phyloP scores from a whole-genome alignment of 2,797 vertebrate species.

The Dendrocincla fuliginosa region DNA sequence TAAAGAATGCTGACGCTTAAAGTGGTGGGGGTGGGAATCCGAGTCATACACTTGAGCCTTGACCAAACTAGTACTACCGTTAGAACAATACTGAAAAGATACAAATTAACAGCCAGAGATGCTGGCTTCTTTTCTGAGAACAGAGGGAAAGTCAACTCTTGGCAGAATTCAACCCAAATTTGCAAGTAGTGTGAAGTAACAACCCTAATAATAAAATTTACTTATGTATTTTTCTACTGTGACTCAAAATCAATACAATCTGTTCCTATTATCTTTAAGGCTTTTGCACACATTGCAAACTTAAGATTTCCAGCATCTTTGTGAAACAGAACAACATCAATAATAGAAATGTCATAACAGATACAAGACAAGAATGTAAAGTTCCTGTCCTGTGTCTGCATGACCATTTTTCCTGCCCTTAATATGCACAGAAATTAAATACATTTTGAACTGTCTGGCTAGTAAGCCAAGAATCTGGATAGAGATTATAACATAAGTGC shows the following conservation, averaged over 20 bases:
- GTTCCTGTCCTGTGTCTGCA: neutral
- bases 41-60: neutral
- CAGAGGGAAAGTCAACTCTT: neutral
- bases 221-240: neutral
- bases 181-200: neutral
- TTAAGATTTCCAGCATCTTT: neutral
- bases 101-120: neutral
- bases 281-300: neutral
- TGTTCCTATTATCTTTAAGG: neutral
- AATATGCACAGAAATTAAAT: neutral
- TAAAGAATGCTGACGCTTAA: neutral
- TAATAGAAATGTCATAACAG: neutral
- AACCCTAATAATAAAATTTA: neutral
- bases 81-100: neutral
- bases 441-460: neutral
- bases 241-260: neutral
- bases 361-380: neutral
- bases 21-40: accelerated
- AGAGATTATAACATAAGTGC: neutral
- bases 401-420: neutral
- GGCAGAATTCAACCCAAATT: neutral
- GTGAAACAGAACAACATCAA: neutral
- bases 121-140: neutral
- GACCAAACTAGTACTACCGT: neutral
- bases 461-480: neutral